Evolutionary conservation across 2,888 invertebrate genomes (phyloP), one percentile per base, ranked within the genome.

Genomic region (Nomada ruficornis): DNA sequence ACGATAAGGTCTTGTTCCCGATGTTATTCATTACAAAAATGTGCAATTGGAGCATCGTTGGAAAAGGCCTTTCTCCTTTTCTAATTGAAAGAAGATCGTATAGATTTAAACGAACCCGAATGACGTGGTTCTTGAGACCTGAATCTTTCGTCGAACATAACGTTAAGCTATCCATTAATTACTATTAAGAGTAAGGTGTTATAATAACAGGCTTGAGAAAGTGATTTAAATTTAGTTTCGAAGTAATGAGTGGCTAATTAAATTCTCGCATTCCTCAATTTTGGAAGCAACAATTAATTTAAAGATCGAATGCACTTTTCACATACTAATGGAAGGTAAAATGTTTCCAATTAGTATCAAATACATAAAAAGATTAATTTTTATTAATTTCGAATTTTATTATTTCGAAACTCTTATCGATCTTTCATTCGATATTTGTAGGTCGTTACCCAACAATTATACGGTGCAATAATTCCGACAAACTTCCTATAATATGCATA

Each of bases 81-180:
- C 54, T 54, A 10, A 9, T 10, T 20, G 10, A 54, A 54, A 9
- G 54, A 54, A 20, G 20, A 20, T 54, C 9, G 29, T 29, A 47
- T 50, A 5, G 4, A 10, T 20, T 20, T 11, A 29, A 50, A 10
- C 4, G 23, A 60, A 36, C 29, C 5, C 29, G 29, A 5, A 29
- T 29, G 29, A 5, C 7, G 0, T 29, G 29, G 29, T 29, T 29
- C 29, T 29, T 7, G 7, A 29, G 29, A 29, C 7, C 29, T 15
- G 23, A 11, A 63, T 42, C 42, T n/a, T 55, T 47, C 18, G 64
- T 29, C 20, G 55, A 18, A 20, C 29, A 11, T 50, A 57, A 29
- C 55, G 57, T 47, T 73, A 65, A 73, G 36, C 18, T 64, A 64
- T 55, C 15, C 47, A 20, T 26, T 73, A 73, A 65, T 73, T 73